Base-by-base conservation (phyloP, 2,113 vertebrate genomes). In the Hymenochirus boettgeri region DNA sequence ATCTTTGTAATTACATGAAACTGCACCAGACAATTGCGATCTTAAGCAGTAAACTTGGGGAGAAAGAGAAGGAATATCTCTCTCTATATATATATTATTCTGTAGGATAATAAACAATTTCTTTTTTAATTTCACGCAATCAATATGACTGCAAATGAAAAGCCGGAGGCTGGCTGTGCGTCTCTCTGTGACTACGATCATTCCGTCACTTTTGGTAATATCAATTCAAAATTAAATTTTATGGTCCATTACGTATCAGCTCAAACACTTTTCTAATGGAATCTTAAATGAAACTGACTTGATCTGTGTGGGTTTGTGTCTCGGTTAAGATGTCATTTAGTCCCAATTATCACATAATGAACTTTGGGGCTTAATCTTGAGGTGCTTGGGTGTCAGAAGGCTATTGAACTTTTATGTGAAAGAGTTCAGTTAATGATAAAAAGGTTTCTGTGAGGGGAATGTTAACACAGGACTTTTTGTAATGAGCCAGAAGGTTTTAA, bases 181-280 rank as follows among this genome's bases (percentile, higher is more conserved):
- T 82, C 79, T 85, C 85, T 88, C 89, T 91, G 90, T 91, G 86
- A 80, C 76, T 75, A 72, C 73, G 84, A 86, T 92, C 91, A 72
- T 83, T 86, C 84, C 80, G 90, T 92, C 90, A 88, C 90, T 80
- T 89, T 89, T 89, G 80, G 80, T 86, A 89, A 91, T 92, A 93
- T 95, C 87, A 90, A 93, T 93, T 91, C 89, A 92, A 93, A 95
- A 95, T 97, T 90, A 96, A 94, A 95, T 96, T 94, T 95, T 93
- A 93, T 83, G 90, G 90, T 91, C 93, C 92, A 94, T 97, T 98
- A 96, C 86, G 89, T 90, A 85, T 80, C 67, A 78, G 88, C 80
- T 79, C 79, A 82, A 87, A 89, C 88, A 87, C 83, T 78, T 86
- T 86, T 86, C 88, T 91, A 92, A 93, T 91, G 89, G 90, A 92